Conservation (phyloP, 2,888 invertebrate species). For the Ferdinandea cuprea region DNA sequence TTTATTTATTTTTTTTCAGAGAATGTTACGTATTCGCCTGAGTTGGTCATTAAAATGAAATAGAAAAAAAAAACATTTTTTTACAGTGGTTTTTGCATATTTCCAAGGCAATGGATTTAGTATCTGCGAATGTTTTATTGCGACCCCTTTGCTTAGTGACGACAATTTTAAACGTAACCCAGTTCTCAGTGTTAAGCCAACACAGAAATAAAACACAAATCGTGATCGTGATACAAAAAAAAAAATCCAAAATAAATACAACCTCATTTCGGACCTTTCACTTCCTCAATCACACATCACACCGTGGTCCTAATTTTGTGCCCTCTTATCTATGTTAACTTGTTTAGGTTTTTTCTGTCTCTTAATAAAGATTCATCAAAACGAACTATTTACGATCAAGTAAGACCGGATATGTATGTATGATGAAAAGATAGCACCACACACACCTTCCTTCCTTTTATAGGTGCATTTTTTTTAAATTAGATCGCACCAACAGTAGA, state of each 20-base stretch:
- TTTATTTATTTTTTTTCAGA: neutral
- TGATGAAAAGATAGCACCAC: conserved; percentile 12
- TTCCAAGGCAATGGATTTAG: conserved; percentile 1
- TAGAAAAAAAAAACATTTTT: neutral
- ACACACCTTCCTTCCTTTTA: conserved; percentile 60
- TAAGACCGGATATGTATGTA: conserved; percentile 53
- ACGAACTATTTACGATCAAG: conserved; percentile 8
- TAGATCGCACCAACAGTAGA: conserved; percentile 16
- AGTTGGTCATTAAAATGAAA: conserved; percentile 15
- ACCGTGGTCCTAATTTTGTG: conserved; percentile 19
- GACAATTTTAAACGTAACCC: conserved; percentile 12
- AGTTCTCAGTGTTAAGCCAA: neutral
- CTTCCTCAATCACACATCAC: conserved; percentile 26
- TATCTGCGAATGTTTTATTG: neutral
- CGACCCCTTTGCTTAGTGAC: neutral
- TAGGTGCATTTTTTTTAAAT: conserved; percentile 30
- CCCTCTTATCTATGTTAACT: conserved; percentile 7
- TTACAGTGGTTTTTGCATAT: conserved; percentile 16
- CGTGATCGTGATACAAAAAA: conserved; percentile 3
- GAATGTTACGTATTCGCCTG: conserved; percentile 19
- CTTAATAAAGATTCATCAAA: conserved; percentile 18
- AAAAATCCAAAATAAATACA: conserved; percentile 14
- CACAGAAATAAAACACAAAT: no score
- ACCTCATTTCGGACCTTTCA: conserved; percentile 55
- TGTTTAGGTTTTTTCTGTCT: conserved; percentile 2